phyloP scores from a whole-genome alignment of 2,113 vertebrate genomes.

The Girardinichthys multiradiatus region DNA sequence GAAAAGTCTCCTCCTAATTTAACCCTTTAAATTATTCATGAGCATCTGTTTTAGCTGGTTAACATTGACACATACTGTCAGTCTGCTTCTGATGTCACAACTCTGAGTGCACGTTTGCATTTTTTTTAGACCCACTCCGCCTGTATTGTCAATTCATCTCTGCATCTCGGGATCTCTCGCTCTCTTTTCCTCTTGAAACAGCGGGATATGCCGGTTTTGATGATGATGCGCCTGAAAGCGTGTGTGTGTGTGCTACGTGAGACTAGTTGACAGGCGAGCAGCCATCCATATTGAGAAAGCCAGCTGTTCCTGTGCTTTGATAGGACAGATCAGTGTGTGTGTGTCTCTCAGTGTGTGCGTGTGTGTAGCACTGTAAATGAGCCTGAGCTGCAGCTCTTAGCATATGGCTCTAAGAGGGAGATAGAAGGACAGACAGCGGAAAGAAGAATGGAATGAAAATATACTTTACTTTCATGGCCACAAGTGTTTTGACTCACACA shows the following conservation, averaged over 20 bases:
- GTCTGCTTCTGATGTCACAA: slow-evolving; percentile 4
- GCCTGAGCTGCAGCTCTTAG: slow-evolving; percentile 65
- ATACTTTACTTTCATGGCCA: slow-evolving; percentile 54
- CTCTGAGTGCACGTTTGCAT: slow-evolving; percentile 1
- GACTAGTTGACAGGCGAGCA: slow-evolving; percentile 69
- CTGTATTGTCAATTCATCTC: background rate
- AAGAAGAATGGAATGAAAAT: slow-evolving; percentile 58
- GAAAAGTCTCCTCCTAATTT: background rate
- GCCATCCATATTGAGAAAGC: slow-evolving; percentile 72
- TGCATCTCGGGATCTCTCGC: slow-evolving; percentile 11
- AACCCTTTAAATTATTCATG: slow-evolving; percentile 30
- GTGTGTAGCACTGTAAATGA: slow-evolving; percentile 62
- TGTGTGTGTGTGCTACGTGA: slow-evolving; percentile 24
- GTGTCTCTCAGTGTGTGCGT: slow-evolving; percentile 22
- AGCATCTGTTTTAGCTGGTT: slow-evolving; percentile 26
- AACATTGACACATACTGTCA: slow-evolving; percentile 23
- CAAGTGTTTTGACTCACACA: slow-evolving; percentile 52
- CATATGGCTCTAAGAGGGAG: slow-evolving; percentile 66
- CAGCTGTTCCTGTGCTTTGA: slow-evolving; percentile 74
- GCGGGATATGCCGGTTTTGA: slow-evolving; percentile 41
- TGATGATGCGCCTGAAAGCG: slow-evolving; percentile 22
- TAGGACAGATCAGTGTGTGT: slow-evolving; percentile 40
- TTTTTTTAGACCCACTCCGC: background rate
- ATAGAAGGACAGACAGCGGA: slow-evolving; percentile 30
- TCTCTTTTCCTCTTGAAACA: slow-evolving; percentile 34